Percentiles rank a stretch among this genome's conserved stretches.
Conservation (phyloP, 2,797 vertebrate genomes). For the Anolis apletophallus region DNA sequence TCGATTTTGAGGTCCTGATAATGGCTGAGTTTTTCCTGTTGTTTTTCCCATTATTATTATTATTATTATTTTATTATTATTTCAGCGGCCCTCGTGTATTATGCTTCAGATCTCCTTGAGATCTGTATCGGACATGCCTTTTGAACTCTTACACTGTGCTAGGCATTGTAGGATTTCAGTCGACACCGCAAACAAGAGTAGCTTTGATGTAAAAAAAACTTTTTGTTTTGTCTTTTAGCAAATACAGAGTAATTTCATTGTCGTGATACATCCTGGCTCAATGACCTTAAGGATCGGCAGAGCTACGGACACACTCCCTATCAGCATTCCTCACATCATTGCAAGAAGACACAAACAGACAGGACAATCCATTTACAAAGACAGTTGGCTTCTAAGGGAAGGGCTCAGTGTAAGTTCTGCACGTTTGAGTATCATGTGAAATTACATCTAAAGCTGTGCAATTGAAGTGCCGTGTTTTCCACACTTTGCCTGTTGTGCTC, state of each 20-base stretch:
- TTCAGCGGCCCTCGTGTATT: no score
- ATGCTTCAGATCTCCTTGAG: no score
- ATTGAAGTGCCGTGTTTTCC: neutral
- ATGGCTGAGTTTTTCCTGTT: no score
- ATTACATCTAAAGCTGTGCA: neutral
- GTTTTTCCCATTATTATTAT: no score
- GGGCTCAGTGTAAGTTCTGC: conserved; percentile 88
- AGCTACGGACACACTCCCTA: conserved; percentile 93
- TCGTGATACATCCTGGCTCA: conserved; percentile 95
- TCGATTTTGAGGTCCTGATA: no score
- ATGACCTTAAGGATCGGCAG: conserved; percentile 89
- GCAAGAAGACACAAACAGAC: conserved; percentile 90
- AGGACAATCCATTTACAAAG: conserved; percentile 86
- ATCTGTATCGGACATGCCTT: no score
- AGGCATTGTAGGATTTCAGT: no score
- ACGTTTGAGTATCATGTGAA: neutral
- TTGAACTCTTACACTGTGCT: no score
- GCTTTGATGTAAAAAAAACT: no score
- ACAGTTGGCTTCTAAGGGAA: conserved; percentile 90
- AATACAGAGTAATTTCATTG: conserved; percentile 94
- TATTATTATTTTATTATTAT: no score
- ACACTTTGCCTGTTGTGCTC: neutral
- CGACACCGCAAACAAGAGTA: no score
- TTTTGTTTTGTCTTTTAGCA: conserved; percentile 79
- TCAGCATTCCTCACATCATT: conserved; percentile 88